Evolutionary conservation across 2,797 vertebrate genomes (phyloP), one percentile per base, ranked within the genome.

Genomic region (Myioborus melanocephalus): DNA sequence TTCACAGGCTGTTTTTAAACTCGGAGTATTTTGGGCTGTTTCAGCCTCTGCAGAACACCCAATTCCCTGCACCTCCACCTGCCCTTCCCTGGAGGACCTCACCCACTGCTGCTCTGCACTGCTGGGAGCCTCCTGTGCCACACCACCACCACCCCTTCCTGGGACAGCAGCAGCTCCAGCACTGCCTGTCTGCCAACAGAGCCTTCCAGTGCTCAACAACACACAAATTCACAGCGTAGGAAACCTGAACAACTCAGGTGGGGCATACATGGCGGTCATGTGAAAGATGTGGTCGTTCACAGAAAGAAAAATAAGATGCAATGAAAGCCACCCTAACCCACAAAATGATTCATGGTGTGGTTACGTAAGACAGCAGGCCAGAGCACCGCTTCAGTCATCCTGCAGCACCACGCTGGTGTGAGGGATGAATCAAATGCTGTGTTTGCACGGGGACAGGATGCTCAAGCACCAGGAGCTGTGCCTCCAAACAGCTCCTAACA

Each of bases 271-370:
- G 30, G 55, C 8, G 21, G 46, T 18, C 53, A 61, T 6, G 30
- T 26, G 24, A 64, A 50, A 81, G 65, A 56, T 0, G 14, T 2
- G 4, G 53, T 22, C 1, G 0, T 30, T 61, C 47, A 50, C 0
- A 59, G 75, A 60, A 56, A 35, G 39, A 24, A 72, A 78, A 83
- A 7, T 1, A 49, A 83, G 41, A 19, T 13, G 50, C 63, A 89
- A 47, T 7, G 69, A 83, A 81, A 76, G 18, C 8, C 34, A 79
- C 20, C 24, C 71, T 69, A 30, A 68, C 61, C 11, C 14, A 47
- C 7, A 19, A 52, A 69, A 30, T 65, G 81, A 94, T 85, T 96
- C 78, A 71, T 14, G 56, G 34, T 0, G 28, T 12, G 32, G 50
- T 75, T 92, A 63, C 0, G 1, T 66, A 83, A 91, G 84, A 4